Conservation (phyloP, 2,888 invertebrate genomes). For the Ormyrus labotus region DNA sequence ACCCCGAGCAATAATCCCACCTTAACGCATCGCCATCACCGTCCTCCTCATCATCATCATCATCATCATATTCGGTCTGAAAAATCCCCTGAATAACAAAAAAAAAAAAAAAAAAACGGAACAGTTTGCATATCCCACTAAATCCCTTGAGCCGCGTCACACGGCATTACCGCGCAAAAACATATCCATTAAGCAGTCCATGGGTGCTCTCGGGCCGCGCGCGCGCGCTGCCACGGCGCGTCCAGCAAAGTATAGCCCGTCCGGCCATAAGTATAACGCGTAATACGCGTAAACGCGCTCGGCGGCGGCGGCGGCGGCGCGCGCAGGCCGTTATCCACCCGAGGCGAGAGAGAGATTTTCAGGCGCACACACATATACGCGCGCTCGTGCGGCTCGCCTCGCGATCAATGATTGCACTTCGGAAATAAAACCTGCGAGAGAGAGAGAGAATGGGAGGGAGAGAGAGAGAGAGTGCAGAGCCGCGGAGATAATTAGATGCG, state of each 20-base stretch:
- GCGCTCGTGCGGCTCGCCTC: conserved; percentile 21
- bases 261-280: conserved; percentile 47
- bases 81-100: too few relatives aligned
- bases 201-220: neutral
- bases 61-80: too few relatives aligned
- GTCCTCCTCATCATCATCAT: too few relatives aligned
- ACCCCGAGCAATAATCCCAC: too few relatives aligned
- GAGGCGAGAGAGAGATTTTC: conserved; percentile 55
- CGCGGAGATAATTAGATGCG: conserved; percentile 35
- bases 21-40: too few relatives aligned
- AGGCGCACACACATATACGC: conserved; percentile 31
- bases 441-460: too few relatives aligned
- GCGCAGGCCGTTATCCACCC: conserved; percentile 52
- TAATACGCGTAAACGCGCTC: conserved; percentile 30
- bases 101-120: too few relatives aligned
- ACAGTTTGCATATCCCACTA: conserved; percentile 3
- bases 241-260: too few relatives aligned
- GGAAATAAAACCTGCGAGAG: conserved; percentile 16
- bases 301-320: conserved; percentile 4
- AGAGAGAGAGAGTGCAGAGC: neutral
- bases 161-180: conserved; percentile 55
- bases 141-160: conserved; percentile 33
- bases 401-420: conserved; percentile 50
- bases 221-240: neutral
- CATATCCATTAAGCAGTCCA: conserved; percentile 44